Conservation (phyloP, 2,797 vertebrate genomes). For the Lophius americanus region DNA sequence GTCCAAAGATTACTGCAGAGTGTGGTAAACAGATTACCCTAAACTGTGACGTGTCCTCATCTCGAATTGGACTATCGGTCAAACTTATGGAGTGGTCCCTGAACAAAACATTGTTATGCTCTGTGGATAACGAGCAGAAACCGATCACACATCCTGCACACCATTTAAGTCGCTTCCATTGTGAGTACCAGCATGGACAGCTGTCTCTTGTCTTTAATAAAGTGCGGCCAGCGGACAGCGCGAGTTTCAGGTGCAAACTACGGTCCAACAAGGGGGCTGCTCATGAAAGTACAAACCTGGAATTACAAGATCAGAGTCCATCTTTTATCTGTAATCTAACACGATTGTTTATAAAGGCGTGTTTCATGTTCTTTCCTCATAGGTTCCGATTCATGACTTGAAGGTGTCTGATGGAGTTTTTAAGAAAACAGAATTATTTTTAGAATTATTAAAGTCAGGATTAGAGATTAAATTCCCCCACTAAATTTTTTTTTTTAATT, state of each 20-base stretch:
- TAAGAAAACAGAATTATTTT: too few relatives aligned
- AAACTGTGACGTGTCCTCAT: slow-evolving; percentile 40
- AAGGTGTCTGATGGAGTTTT: too few relatives aligned
- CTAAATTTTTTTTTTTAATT: too few relatives aligned
- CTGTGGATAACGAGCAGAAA: slow-evolving; percentile 5
- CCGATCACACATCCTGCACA: rapidly evolving
- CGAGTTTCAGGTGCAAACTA: slow-evolving; percentile 65
- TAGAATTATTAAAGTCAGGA: too few relatives aligned
- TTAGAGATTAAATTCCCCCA: too few relatives aligned
- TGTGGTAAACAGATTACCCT: slow-evolving; percentile 52
- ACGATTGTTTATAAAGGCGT: not conserved
- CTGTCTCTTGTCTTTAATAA: slow-evolving; percentile 53
- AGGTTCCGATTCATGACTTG: not conserved
- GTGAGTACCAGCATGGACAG: slow-evolving; percentile 38
- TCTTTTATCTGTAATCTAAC: not conserved
- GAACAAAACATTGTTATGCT: slow-evolving; percentile 37
- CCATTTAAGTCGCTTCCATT: slow-evolving; percentile 28
- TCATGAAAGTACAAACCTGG: slow-evolving; percentile 8
- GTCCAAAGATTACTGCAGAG: slow-evolving; percentile 19
- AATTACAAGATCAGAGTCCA: slow-evolving; percentile 68
- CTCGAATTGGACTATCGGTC: slow-evolving; percentile 25
- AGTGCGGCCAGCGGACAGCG: slow-evolving; percentile 36
- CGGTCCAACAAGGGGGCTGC: slow-evolving; percentile 49
- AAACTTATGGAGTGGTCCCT: slow-evolving; percentile 59
- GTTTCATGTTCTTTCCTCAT: not conserved